A percentile compares a stretch with the other conserved stretches of the same genome.
Conservation (phyloP, 2,888 invertebrate genomes). For the Tetheella fluctuosa region DNA sequence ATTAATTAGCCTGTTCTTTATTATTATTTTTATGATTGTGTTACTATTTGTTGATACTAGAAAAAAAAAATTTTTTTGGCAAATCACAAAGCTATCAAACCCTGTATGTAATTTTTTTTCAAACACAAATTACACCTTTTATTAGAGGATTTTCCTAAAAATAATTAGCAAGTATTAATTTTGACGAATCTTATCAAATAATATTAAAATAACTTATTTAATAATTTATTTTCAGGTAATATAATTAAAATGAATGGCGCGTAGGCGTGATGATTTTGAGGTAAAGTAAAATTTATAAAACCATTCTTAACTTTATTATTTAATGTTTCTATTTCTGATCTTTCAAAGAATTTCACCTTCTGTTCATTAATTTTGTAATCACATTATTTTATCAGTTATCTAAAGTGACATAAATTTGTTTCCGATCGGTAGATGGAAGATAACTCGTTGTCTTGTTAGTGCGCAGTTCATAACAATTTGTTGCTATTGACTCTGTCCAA, state of each 20-base stretch:
- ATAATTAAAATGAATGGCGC: background rate
- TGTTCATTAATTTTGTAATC: background rate
- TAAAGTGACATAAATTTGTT: constrained; percentile 41
- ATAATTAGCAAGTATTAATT: no score
- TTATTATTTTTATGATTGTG: no score
- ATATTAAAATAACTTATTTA: background rate
- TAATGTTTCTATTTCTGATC: background rate
- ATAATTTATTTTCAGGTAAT: background rate
- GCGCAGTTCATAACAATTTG: constrained; percentile 34
- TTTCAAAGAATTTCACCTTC: background rate
- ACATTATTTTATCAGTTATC: constrained; percentile 28
- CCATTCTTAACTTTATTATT: no score
- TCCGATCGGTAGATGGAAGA: constrained; percentile 38
- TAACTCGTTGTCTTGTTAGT: constrained; percentile 34
- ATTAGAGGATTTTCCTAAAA: no score
- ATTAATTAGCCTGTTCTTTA: no score
- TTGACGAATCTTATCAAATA: background rate
- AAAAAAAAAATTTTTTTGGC: no score
- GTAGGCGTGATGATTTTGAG: background rate
- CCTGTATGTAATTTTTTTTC: no score
- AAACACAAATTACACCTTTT: no score
- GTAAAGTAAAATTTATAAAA: background rate
- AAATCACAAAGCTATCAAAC: no score
- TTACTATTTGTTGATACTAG: no score
- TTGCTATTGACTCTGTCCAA: constrained; percentile 35